Evolutionary conservation across 2,797 vertebrate genomes (phyloP), one percentile per base, ranked within the genome.

Genomic region (Amblyraja radiata): DNA sequence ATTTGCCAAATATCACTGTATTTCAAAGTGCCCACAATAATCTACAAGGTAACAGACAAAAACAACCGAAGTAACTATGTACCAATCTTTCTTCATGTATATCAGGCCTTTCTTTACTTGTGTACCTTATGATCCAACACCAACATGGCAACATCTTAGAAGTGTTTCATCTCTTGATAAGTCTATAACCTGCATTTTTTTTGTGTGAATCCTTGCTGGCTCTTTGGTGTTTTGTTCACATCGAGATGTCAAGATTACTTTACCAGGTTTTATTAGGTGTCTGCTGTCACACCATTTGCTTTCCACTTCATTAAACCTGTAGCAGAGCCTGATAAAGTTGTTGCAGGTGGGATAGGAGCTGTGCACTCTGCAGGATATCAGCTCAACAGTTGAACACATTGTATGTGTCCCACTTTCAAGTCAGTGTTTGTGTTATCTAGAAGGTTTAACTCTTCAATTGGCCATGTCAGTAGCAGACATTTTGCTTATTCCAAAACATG

Each of bases 201-300:
- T 71, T 23, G 46, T 92, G 65, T 76, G 90, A 74, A 92, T 76
- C 90, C 90, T 28, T 92, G 71, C 90, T 54, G 90, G 90, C 25
- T 46, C 90, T 92, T 92, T 92, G 90, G 71, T 76, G 71, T 92
- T 74, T 92, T 74, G 90, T 92, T 92, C 90, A 92, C 90, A 92
- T 92, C 71, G 71, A 92, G 90, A 92, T 92, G 90, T 92, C 90
- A 92, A 92, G 90, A 92, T 92, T 92, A 71, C 71, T 92, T 76
- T 92, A 74, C 93, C 93, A 88, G 88, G 94, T 95, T 94, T 46
- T 95, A 94, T 94, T 93, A 93, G 93, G 93, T 94, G 94, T 94
- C 94, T 63, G 93, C 84, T 93, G 79, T 94, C 94, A 94, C 93
- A 93, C 93, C 93, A 93, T 94, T 94, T 94, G 95, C 94, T 94